A percentile compares a stretch with the other conserved stretches of the same genome.
Conservation (phyloP, 2,888 invertebrate genomes). For the Eupithecia tripunctaria region DNA sequence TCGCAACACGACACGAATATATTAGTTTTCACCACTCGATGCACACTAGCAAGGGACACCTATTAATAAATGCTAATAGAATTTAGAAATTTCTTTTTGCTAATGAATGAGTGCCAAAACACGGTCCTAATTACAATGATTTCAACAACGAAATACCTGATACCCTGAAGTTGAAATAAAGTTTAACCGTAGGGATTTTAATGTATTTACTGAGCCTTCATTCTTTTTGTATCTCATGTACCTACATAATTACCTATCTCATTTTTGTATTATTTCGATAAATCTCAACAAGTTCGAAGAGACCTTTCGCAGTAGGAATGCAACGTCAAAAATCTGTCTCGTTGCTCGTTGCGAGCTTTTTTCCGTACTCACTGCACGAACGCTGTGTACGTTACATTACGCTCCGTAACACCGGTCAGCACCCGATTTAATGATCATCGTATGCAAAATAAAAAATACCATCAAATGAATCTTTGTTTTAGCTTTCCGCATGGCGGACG, state of each 20-base stretch:
- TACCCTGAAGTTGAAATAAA: neutral
- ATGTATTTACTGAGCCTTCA: neutral
- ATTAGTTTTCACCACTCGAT: slow-evolving; percentile 28
- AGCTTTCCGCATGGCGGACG: slow-evolving; percentile 81
- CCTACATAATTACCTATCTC: neutral
- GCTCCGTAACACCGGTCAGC: too few species aligned
- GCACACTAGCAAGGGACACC: slow-evolving; percentile 43
- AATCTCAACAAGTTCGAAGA: neutral
- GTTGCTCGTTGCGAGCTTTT: too few species aligned
- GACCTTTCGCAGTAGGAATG: too few species aligned
- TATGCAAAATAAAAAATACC: neutral
- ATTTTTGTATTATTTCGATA: neutral
- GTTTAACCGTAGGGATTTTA: neutral
- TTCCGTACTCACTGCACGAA: too few species aligned
- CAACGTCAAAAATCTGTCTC: too few species aligned
- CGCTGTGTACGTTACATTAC: too few species aligned
- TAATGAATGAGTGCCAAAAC: slow-evolving; percentile 30
- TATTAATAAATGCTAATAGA: slow-evolving; percentile 38
- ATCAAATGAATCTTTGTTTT: slow-evolving; percentile 28
- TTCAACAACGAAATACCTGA: neutral
- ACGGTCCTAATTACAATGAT: slow-evolving; percentile 9
- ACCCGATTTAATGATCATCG: neutral
- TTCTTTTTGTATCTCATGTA: neutral
- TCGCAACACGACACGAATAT: slow-evolving; percentile 31
- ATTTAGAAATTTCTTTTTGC: slow-evolving; percentile 20